These are phyloP conservation scores for Pantherophis alleghaniensis DNA, from an alignment of 2,797 vertebrate species.

Conservation along the genomic window DNA sequence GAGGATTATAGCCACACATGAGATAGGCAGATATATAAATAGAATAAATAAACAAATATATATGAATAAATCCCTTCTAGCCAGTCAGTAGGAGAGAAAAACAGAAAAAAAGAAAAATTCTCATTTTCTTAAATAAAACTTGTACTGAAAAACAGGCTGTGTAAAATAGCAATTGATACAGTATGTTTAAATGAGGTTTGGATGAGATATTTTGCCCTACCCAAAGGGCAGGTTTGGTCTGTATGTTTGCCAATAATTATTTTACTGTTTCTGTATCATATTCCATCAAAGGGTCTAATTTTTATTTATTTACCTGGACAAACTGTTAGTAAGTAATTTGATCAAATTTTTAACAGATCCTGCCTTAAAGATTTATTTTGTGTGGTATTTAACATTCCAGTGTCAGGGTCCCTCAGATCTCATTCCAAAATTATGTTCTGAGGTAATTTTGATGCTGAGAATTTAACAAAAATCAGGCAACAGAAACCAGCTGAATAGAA, in stretches of 20 bases:
- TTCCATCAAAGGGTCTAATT: background rate
- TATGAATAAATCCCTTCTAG: background rate
- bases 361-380: slow-evolving; percentile 18
- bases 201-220: background rate
- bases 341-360: slow-evolving; percentile 35
- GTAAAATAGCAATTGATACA: slow-evolving; percentile 22
- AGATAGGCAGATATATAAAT: too few species aligned
- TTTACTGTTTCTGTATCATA: background rate
- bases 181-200: slow-evolving; percentile 12
- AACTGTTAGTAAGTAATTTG: background rate
- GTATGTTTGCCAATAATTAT: background rate
- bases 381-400: background rate
- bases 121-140: slow-evolving; percentile 12
- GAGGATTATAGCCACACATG: too few species aligned
- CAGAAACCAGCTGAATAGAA: slow-evolving; percentile 7
- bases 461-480: background rate
- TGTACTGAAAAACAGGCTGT: slow-evolving; percentile 8
- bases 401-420: background rate
- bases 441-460: background rate
- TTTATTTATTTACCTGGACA: slow-evolving; percentile 24
- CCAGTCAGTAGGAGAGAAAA: too few species aligned
- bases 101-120: background rate
- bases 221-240: background rate
- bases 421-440: background rate
- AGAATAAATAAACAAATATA: background rate